Base-by-base conservation (phyloP, 2,888 invertebrate genomes). In the Arenicola marina region DNA sequence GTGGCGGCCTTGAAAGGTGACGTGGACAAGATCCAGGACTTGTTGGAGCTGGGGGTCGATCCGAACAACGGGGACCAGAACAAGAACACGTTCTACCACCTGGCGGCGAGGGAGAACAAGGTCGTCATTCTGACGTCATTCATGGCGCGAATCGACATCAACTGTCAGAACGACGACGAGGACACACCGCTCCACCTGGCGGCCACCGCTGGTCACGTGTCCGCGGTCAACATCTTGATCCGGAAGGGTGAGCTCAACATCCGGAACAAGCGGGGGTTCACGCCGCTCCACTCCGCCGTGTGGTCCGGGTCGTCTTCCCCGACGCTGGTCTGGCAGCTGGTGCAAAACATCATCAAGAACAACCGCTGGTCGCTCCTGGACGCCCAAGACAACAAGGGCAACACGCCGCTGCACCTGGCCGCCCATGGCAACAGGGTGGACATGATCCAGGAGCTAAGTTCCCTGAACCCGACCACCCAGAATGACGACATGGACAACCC, bases 121-220 rank as follows among this genome's bases (percentile, higher is more conserved):
- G 34, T 45, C 29, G 45, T 55, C 21, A 54, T 67, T 1, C 26
- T 80, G 4, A 58, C 72, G 11, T 62, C 61, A n/a, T 79, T 77
- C 61, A 56, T 73, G 15, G 57, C 63, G 1, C 53, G 63, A 1
- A 64, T 71, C 2, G 67, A 71, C 18, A 64, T 78, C 28, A 73
- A 79, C 66, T 60, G 61, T 2, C 62, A 71, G 59, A 80, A 80
- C 65, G 65, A 68, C 3, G 64, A 74, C 24, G 80, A 79, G 0
- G 75, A 80, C 64, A 81, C 81, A 1, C 73, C 80, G 0, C 65
- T 83, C 15, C 83, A 83, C 62, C 67, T 79, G 32, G 80, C 82
- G 1, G 76, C 76, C 56, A 71, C 71, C n/a, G 64, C 71, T 33
- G 82, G 82, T 2, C 69, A 78, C 59, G 48, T 68, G 28, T 71